Evolutionary conservation across 2,797 vertebrate species (phyloP), one percentile per base, ranked within the genome.

Genomic region (Sylvilagus floridanus): DNA sequence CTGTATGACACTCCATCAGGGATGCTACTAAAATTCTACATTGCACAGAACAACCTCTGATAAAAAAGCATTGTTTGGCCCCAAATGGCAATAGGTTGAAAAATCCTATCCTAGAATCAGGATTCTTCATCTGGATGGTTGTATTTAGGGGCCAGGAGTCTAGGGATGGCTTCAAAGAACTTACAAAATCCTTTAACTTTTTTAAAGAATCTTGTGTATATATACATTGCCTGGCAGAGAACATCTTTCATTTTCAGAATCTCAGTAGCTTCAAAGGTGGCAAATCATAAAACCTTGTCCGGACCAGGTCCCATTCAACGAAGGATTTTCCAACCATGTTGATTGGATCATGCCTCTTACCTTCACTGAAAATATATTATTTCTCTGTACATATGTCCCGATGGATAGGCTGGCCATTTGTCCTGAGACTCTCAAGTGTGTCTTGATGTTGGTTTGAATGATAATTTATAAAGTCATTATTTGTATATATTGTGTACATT

Each of bases 251-350:
- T 81, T 94, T 87, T 50, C 30, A 54, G n/a, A 60, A 75, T 95
- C 28, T 90, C 30, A 91, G 65, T 83, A 86, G 11, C 47, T 54
- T 88, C 60, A 21, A 63, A 85, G 21, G 32, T 65, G 22, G 42
- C 28, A 50, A 78, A 35, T 32, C 42, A 72, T 7, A 91, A 73
- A 92, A 89, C n/a, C 95, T 84, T 68, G 30, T 87, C 9, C 7
- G n/a, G 90, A 13, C 9, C 47, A 71, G 84, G 76, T 84, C 16
- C 66, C 9, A 30, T 35, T 42, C 3, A 75, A 85, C 82, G 26
- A 47, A 84, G 71, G 4, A 24, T 86, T 75, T 30, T 19, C 19
- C 8, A 7, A 22, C 1, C 71, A 2, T 2, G 12, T 71, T 62
- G 85, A 65, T 50, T 14, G 52, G 57, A 32, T 2, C 16, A 50